These are phyloP conservation scores for Latrodectus hesperus DNA, from an alignment of 2,888 invertebrate genomes.

Conservation along the genomic window DNA sequence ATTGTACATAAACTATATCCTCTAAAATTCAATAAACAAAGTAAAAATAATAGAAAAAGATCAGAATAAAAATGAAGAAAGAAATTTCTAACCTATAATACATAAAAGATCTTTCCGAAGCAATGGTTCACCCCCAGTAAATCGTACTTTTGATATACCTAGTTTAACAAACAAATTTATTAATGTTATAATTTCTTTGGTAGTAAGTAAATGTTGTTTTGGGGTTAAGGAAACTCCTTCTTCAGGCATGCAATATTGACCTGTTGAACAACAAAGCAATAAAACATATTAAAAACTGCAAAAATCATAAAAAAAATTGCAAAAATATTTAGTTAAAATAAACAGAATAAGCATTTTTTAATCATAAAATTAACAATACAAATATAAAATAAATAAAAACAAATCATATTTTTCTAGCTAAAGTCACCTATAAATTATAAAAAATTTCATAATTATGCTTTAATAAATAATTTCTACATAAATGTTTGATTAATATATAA, in stretches of 20 bases:
- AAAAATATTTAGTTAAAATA: background rate
- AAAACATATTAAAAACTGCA: background rate
- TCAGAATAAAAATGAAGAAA: background rate
- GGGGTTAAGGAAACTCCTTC: conserved; percentile 91
- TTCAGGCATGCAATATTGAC: conserved; percentile 98
- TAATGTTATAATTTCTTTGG: conserved; percentile 86
- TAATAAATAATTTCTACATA: too few relatives aligned
- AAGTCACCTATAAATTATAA: background rate
- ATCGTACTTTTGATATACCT: conserved; percentile 92
- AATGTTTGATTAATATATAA: too few relatives aligned
- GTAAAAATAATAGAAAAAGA: conserved; percentile 4
- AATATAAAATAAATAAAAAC: background rate
- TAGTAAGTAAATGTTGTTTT: conserved; percentile 83
- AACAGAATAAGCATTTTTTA: background rate
- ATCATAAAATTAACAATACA: background rate
- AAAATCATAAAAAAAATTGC: too few relatives aligned
- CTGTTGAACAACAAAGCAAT: conserved; percentile 76
- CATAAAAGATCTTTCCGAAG: conserved; percentile 86
- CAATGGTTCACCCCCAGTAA: conserved; percentile 98
- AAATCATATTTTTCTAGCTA: background rate
- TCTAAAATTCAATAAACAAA: conserved; percentile 4
- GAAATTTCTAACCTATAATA: conserved; percentile 70
- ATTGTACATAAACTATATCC: background rate
- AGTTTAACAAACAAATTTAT: conserved; percentile 88
- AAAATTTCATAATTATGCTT: too few relatives aligned